Evolutionary conservation across 1,140 invertebrate genomes (phyloP).

Genomic region (Musca domestica): DNA sequence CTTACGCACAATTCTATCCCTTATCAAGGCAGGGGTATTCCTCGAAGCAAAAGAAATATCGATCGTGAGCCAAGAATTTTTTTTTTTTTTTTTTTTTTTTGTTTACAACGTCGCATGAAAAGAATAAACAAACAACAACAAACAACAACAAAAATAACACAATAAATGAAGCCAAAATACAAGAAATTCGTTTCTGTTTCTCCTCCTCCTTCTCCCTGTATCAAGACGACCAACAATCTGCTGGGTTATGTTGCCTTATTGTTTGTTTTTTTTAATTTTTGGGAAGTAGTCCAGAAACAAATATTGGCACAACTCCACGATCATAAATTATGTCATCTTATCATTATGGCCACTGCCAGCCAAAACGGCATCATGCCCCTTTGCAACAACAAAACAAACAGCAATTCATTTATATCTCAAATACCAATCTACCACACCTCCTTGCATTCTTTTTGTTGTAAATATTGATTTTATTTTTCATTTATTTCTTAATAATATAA

Average conservation of each 20-base stretch:
- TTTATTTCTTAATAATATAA: too few relatives aligned
- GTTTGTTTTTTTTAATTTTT: neutral
- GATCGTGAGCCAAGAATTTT: slow-evolving; percentile 18
- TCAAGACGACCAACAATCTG: neutral
- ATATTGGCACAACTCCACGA: slow-evolving; percentile 24
- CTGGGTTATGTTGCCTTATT: too few relatives aligned
- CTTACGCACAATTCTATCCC: too few relatives aligned
- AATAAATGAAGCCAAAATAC: neutral
- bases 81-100: too few relatives aligned
- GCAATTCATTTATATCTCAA: too few relatives aligned
- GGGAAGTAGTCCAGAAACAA: slow-evolving; percentile 18
- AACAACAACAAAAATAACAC: neutral
- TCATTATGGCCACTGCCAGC: neutral
- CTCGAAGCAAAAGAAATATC: neutral
- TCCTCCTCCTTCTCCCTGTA: too few relatives aligned
- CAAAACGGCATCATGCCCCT: slow-evolving; percentile 14
- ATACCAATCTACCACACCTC: neutral
- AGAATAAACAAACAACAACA: neutral
- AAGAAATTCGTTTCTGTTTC: too few relatives aligned
- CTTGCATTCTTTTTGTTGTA: neutral
- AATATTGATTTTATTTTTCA: too few relatives aligned
- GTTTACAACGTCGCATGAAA: neutral
- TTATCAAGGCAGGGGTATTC: neutral
- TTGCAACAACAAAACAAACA: neutral
- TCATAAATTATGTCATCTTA: slow-evolving; percentile 23